Conservation (phyloP, 2,888 invertebrate species). For the Tanytarsus gracilentus region DNA sequence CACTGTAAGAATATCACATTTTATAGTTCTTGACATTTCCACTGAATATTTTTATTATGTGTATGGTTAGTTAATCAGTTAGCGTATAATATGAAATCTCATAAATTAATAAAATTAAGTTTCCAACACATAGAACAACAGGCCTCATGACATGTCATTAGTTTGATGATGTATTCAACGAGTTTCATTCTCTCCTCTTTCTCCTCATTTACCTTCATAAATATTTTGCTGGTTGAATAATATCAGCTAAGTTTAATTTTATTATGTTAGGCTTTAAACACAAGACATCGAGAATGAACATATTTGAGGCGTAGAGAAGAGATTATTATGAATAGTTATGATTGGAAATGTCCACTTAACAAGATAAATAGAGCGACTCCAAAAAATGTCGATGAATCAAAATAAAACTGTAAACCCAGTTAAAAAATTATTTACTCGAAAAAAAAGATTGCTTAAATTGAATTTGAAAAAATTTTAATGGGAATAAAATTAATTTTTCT, state of each 20-base stretch:
- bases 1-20: constrained; percentile 5
- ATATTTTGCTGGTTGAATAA: too few relatives aligned
- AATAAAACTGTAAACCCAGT: too few relatives aligned
- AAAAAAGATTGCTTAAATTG: too few relatives aligned
- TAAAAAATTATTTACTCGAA: too few relatives aligned
- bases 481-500: too few relatives aligned
- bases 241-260: too few relatives aligned
- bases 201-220: too few relatives aligned
- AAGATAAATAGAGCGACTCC: constrained; percentile 2
- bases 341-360: constrained; percentile 4
- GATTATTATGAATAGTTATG: constrained; percentile 12
- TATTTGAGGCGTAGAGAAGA: not conserved
- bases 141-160: constrained; percentile 18
- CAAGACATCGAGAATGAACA: not conserved
- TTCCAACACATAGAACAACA: constrained; percentile 21
- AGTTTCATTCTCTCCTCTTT: too few relatives aligned
- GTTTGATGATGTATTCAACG: constrained; percentile 22
- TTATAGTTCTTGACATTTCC: constrained; percentile 27
- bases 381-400: too few relatives aligned
- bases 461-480: too few relatives aligned
- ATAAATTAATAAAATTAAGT: constrained; percentile 27
- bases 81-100: constrained; percentile 22
- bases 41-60: constrained; percentile 25
- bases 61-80: constrained; percentile 19
- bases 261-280: too few relatives aligned